These are phyloP conservation scores for Dolichoris vasculosae DNA, from an alignment of 1,140 invertebrate species.

Conservation along the genomic window DNA sequence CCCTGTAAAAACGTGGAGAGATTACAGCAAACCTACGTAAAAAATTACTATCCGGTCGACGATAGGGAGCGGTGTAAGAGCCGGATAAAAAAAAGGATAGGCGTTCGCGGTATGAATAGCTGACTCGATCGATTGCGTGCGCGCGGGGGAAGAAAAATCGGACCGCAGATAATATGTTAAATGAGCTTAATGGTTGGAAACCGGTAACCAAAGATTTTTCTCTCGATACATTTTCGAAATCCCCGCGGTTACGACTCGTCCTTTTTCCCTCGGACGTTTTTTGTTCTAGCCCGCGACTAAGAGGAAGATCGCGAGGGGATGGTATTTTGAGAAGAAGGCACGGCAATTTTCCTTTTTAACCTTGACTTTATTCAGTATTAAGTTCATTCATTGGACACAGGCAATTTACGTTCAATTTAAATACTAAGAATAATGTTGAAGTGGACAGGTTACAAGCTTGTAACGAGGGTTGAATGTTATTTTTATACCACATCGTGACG, in stretches of 20 bases:
- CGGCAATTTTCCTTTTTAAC: not conserved
- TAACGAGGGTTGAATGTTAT: conserved; percentile 15
- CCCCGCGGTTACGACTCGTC: not conserved
- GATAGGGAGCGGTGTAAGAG: not conserved
- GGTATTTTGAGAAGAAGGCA: not conserved
- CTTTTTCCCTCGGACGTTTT: not conserved
- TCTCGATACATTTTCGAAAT: not conserved
- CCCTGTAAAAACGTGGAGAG: not conserved
- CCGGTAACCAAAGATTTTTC: not conserved
- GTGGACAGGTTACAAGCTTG: not conserved
- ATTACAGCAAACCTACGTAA: not conserved
- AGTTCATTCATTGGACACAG: not conserved
- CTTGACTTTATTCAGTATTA: conserved; percentile 11
- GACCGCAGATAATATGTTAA: conserved; percentile 37
- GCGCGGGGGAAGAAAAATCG: not conserved
- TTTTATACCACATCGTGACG: conserved; percentile 10
- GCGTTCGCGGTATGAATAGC: not conserved
- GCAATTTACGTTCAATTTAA: conserved; percentile 21
- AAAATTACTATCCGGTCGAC: conserved; percentile 15
- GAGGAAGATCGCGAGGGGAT: not conserved
- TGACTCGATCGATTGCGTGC: conserved; percentile 31
- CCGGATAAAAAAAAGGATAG: not conserved
- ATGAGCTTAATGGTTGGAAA: conserved; percentile 43
- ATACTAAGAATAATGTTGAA: conserved; percentile 2
- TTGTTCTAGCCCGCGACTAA: not conserved